Evolutionary conservation across 2,888 invertebrate genomes (phyloP), one percentile per base, ranked within the genome.

Genomic region (Meta bourneti): DNA sequence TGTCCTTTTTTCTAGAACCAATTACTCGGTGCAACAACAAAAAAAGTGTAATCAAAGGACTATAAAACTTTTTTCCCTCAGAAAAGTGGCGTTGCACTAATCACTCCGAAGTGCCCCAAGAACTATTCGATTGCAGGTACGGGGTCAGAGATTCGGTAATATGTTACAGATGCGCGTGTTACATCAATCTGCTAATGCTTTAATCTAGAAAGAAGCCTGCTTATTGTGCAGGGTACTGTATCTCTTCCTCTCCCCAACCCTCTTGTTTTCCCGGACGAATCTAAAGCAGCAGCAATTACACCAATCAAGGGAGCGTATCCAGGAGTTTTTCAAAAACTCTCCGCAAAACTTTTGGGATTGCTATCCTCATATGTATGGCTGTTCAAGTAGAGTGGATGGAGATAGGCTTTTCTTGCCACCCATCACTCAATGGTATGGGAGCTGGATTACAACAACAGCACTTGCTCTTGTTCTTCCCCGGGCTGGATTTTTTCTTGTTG

Each of bases 181-280:
- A 72, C 89, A 92, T 92, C 92, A 92, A 92, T 92, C 89, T 75
- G 85, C 92, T 92, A 92, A 92, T 92, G 92, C 92, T 92, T 89
- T 92, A 92, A 92, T 92, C 89, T 89, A 49, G 87, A 75, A 85
- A 92, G 92, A 92, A 89, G 92, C 88, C 88, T 75, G 80, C 85
- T 86, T 90, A 84, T 90, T 90, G 90, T 90, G 90, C 69, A 52
- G n/a, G 89, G 52, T 49, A n/a, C 54, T 87, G 11, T 80, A 48
- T 80, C 79, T 51, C 78, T 79, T 9, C 49, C 85, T 74, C 74
- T 74, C 75, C 77, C n/a, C 48, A 52, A 61, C 74, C 51, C 34
- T 52, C 52, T 71, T 83, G 51, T 75, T 51, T 54, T 69, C 69
- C 79, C 52, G 6, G 11, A 51, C 49, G 75, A 78, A 82, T 83